Evolutionary conservation across 2,797 vertebrate species (phyloP), one percentile per base, ranked within the genome.

Genomic region (Tauraco hartlaubi): DNA sequence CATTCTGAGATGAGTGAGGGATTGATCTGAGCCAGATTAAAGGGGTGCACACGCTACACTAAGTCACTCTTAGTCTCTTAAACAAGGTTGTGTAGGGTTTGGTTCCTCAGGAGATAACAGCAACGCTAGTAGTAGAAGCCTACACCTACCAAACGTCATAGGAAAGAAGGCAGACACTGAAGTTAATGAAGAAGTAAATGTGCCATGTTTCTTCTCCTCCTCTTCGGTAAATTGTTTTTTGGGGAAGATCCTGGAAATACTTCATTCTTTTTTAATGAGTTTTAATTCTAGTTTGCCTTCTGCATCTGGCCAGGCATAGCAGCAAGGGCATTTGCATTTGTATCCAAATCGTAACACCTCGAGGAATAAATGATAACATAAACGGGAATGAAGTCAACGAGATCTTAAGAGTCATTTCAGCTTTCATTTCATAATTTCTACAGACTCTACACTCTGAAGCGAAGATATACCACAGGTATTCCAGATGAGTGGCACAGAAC

Each of bases 1-100:
- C 8, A 15, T 12, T 66, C 21, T 14, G 28, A 59, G n/a, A 33
- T 66, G 46, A 84, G 17, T 2, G 11, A 91, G 12, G 23, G 51
- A 58, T 9, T 48, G 69, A 67, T 64, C n/a, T 63, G 25, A 71
- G 48, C 26, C 72, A 77, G 33, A 67, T 12, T 22, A 86, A 91
- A 74, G 25, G 8, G 9, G 1, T 28, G 17, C 29, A 64, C 0
- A 0, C 3, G 4, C 35, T 55, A 15, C 26, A 15, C 6, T 13
- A 14, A 7, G 9, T 64, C 41, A 33, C 39, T 31, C 28, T 35
- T 33, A 37, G 8, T 33, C 86, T 52, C 54, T 64, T 26, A 29
- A 17, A 33, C 6, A 44, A 68, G 35, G 23, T 81, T 86, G 46
- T 14, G 35, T 3, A 21, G 20, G 2, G 35, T 69, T 90, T 76